phyloP scores from a whole-genome alignment of 1,140 invertebrate species.

The Brachystomella parvula region DNA sequence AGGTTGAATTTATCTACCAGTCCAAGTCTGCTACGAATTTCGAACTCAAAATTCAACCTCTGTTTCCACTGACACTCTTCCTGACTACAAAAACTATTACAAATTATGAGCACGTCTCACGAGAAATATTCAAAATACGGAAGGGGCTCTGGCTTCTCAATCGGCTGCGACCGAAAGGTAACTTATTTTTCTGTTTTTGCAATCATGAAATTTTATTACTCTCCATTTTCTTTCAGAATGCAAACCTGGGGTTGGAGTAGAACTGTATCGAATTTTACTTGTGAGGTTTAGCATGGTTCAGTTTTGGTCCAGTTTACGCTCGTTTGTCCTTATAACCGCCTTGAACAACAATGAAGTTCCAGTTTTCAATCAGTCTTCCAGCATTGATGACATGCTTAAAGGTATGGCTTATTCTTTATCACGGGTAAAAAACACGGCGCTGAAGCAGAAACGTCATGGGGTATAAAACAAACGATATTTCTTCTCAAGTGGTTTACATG shows the following conservation, averaged over 20 bases:
- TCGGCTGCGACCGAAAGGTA: background rate
- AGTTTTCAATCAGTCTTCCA: background rate
- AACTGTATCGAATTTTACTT: background rate
- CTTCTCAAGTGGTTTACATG: background rate
- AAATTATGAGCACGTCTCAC: background rate
- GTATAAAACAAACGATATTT: background rate
- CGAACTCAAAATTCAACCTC: background rate
- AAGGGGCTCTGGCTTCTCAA: background rate
- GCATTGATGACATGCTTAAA: background rate
- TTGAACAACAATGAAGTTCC: background rate
- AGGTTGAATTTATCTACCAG: background rate
- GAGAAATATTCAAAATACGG: background rate
- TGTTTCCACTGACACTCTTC: background rate
- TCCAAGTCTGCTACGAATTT: background rate
- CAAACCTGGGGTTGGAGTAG: background rate
- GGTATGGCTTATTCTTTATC: background rate
- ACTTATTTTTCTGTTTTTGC: background rate
- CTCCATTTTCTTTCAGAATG: background rate
- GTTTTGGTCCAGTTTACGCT: conserved; percentile 1
- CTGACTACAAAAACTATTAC: background rate
- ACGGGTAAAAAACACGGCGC: background rate
- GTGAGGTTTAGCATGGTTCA: background rate
- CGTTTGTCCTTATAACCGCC: background rate
- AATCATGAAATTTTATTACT: background rate
- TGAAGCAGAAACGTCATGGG: background rate